phyloP scores from a whole-genome alignment of 2,797 vertebrate genomes.

The Myripristis murdjan region DNA sequence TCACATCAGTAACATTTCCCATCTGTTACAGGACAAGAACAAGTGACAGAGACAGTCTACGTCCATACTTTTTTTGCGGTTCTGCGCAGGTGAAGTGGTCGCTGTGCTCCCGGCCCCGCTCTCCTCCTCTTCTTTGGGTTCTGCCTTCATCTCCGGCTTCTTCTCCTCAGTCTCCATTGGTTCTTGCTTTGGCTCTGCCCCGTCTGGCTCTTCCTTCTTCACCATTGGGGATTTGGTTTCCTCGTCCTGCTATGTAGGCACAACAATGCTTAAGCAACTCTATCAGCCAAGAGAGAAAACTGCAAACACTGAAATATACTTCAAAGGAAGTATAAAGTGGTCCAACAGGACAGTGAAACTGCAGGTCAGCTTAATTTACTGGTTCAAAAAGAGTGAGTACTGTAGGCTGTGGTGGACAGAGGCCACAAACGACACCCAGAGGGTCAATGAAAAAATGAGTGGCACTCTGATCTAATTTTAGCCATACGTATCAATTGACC shows the following conservation, averaged over 20 bases:
- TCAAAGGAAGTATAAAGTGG: too few relatives aligned
- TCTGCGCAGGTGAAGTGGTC: conserved; percentile 89
- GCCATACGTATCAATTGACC: background rate
- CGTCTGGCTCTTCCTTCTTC: conserved; percentile 91
- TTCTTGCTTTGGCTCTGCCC: conserved; percentile 89
- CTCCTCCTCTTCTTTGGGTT: conserved; percentile 95
- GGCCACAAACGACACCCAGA: background rate
- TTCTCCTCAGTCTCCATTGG: conserved; percentile 96
- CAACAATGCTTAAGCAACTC: conserved; percentile 22
- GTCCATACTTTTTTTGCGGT: conserved; percentile 93
- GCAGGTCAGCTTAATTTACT: background rate
- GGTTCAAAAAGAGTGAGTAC: background rate
- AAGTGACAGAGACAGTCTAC: background rate
- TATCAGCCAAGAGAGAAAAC: background rate
- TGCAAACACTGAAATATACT: background rate
- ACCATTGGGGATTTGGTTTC: conserved; percentile 81
- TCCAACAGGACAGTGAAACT: background rate
- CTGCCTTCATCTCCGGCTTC: conserved; percentile 89
- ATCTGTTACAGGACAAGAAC: background rate
- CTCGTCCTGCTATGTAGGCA: conserved; percentile 66
- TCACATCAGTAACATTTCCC: background rate
- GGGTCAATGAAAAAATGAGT: background rate
- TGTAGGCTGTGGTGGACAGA: background rate
- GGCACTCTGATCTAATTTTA: background rate
- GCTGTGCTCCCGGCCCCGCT: conserved; percentile 83